Evolutionary conservation across 2,113 vertebrate genomes (phyloP).

Genomic region (Steatornis caripensis): DNA sequence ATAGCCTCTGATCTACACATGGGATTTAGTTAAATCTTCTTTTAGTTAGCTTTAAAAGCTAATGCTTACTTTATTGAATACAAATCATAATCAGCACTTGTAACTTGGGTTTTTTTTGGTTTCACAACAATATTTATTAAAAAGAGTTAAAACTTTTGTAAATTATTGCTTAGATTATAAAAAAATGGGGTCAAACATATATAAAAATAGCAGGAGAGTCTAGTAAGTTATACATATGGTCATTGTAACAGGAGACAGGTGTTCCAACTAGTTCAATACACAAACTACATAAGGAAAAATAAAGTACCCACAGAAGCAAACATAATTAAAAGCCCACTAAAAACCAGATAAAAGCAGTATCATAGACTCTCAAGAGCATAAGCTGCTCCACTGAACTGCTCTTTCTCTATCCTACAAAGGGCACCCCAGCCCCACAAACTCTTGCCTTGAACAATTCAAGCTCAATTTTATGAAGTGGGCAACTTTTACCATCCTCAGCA

Average conservation of each 20-base stretch:
- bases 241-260: not conserved
- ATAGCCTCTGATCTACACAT: constrained; percentile 1
- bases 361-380: not conserved
- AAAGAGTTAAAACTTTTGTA: not conserved
- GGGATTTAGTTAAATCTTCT: not conserved
- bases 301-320: not conserved
- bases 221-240: not conserved
- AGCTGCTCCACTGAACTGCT: not conserved
- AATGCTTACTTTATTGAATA: not conserved
- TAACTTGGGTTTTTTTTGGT: not conserved
- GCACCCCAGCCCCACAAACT: not conserved
- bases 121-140: not conserved
- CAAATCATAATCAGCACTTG: not conserved
- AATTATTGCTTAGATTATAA: not conserved
- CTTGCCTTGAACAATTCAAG: not conserved
- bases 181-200: not conserved
- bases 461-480: not conserved
- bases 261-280: not conserved
- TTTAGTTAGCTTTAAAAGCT: not conserved
- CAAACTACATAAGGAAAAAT: not conserved
- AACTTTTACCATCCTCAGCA: not conserved
- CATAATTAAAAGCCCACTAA: not conserved
- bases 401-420: not conserved
- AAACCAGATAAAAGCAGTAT: not conserved
- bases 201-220: not conserved